Percentiles rank a stretch among this genome's conserved stretches.
phyloP scores from a whole-genome alignment of 2,888 invertebrate genomes.

The Enchytraeus crypticus region DNA sequence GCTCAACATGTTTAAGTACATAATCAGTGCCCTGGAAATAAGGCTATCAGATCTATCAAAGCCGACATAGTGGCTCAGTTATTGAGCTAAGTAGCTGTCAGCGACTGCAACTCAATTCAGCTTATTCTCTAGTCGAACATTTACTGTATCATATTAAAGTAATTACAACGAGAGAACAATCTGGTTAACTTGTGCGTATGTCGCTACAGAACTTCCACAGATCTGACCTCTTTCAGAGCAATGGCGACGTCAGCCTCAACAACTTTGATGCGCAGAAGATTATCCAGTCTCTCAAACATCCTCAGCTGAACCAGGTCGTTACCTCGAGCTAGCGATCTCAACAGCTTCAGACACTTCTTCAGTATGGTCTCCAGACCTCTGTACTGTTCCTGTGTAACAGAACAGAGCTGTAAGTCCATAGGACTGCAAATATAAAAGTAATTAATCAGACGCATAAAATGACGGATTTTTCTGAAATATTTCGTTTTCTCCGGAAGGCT shows the following conservation, averaged over 20 bases:
- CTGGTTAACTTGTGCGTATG: not conserved
- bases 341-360: constrained; percentile 27
- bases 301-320: constrained; percentile 31
- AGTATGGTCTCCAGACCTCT: constrained; percentile 29
- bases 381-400: constrained; percentile 28
- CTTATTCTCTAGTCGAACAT: not conserved
- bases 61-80: too few relatives aligned
- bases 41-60: too few relatives aligned
- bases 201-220: not conserved
- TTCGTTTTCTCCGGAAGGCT: too few relatives aligned
- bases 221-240: constrained; percentile 30
- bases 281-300: constrained; percentile 32
- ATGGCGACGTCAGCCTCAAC: constrained; percentile 31
- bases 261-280: constrained; percentile 28
- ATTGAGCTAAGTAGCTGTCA: too few relatives aligned
- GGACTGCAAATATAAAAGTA: not conserved
- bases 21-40: too few relatives aligned
- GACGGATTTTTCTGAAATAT: not conserved
- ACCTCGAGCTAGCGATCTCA: constrained; percentile 28
- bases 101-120: not conserved
- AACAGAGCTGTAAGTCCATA: not conserved
- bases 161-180: not conserved
- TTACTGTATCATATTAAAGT: not conserved
- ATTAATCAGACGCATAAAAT: not conserved
- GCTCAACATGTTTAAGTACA: too few relatives aligned